phyloP scores from a whole-genome alignment of 53 echinoderm and acorn worm genomes.

The Hippasteria phrygiana region DNA sequence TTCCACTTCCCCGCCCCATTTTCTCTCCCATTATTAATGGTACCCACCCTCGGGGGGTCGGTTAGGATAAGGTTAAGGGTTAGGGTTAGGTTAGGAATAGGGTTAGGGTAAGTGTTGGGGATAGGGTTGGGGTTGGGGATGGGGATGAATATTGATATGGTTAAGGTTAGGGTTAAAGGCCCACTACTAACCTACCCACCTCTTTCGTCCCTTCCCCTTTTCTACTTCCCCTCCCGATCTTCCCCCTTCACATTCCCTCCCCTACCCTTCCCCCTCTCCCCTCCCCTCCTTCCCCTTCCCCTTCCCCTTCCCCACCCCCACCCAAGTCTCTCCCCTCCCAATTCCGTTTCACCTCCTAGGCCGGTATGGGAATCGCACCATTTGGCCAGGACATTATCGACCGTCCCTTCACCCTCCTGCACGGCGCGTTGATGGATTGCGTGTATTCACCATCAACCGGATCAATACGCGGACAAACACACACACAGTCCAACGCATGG shows the following conservation, averaged over 20 bases:
- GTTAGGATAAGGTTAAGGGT: too few species aligned
- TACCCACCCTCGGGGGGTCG: too few species aligned
- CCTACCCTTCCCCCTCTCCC: background rate
- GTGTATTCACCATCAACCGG: too few species aligned
- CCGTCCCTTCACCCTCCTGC: background rate
- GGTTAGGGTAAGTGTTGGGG: too few species aligned
- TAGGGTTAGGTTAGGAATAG: too few species aligned
- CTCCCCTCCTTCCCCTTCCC: background rate
- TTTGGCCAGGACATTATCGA: conserved; percentile 50
- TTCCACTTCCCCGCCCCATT: too few species aligned
- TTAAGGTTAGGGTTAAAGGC: too few species aligned
- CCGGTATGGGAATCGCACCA: conserved; percentile 47
- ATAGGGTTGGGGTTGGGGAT: too few species aligned
- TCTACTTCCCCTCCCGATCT: background rate
- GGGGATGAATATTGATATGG: too few species aligned
- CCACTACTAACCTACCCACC: too few species aligned
- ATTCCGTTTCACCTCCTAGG: too few species aligned
- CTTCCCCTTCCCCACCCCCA: background rate
- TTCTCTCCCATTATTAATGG: too few species aligned
- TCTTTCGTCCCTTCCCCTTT: background rate
- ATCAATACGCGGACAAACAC: conserved; percentile 48
- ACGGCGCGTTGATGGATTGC: conserved; percentile 35
- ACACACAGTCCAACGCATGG: conserved; percentile 4
- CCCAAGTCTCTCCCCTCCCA: conserved; percentile 2
- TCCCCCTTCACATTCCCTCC: background rate